Percentiles rank a stretch among this genome's conserved stretches.
phyloP scores from a whole-genome alignment of 2,113 vertebrate species.

The Hymenochirus boettgeri region DNA sequence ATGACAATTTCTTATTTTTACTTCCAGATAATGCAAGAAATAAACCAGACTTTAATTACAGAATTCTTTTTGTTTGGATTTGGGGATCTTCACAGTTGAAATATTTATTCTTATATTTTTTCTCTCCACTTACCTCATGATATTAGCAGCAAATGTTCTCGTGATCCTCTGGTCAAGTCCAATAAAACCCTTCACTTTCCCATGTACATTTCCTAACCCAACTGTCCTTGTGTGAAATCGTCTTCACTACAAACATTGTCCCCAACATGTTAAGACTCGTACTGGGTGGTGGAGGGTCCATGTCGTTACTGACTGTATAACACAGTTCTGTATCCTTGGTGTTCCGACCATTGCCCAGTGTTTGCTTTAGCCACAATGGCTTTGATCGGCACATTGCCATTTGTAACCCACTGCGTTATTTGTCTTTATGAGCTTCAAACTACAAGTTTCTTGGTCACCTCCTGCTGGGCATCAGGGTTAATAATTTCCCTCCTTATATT shows the following conservation, averaged over 20 bases:
- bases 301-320: constrained; percentile 4
- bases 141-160: constrained; percentile 4
- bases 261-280: constrained; percentile 22
- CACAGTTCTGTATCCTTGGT: constrained; percentile 5
- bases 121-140: constrained; percentile 3
- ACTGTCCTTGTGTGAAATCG: constrained; percentile 19
- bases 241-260: constrained; percentile 22
- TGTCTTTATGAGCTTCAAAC: not conserved
- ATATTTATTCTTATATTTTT: no score
- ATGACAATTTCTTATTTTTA: no score
- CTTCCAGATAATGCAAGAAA: not conserved
- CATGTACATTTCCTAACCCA: constrained; percentile 36
- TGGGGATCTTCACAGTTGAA: constrained; percentile 4
- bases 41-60: constrained; percentile 1
- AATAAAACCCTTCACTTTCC: constrained; percentile 17
- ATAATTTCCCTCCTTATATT: not conserved
- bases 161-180: constrained; percentile 10
- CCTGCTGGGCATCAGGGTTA: constrained; percentile 14
- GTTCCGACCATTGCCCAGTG: constrained; percentile 12
- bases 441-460: not conserved
- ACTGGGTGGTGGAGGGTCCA: not conserved
- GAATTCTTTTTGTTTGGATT: constrained; percentile 25
- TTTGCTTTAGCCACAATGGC: constrained; percentile 19
- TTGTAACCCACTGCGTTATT: constrained; percentile 22
- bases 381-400: constrained; percentile 19